Conservation (phyloP, 1,140 invertebrate species). For the Chrysomallon squamiferum region DNA sequence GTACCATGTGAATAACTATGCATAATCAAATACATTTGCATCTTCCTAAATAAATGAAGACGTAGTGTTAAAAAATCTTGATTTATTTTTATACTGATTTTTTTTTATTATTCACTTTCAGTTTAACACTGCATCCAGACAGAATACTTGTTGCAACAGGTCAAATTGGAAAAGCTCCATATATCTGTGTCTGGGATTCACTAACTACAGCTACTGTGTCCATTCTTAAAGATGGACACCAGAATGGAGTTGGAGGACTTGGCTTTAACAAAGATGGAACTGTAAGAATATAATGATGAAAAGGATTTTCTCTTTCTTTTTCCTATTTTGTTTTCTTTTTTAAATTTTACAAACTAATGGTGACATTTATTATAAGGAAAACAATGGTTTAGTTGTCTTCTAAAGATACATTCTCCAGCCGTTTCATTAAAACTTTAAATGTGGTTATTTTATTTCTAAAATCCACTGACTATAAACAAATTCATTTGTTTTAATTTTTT, state of each 20-base stretch:
- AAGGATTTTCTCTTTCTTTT: not conserved
- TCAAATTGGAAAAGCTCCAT: slow-evolving; percentile 61
- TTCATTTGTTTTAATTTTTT: too few species aligned
- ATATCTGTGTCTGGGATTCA: slow-evolving; percentile 63
- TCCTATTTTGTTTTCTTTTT: not conserved
- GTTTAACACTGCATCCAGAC: slow-evolving; percentile 60
- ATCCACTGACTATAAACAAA: too few species aligned
- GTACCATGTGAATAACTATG: too few species aligned
- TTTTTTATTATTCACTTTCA: slow-evolving; percentile 30
- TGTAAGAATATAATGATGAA: slow-evolving; percentile 41
- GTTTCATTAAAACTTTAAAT: too few species aligned
- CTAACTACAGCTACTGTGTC: slow-evolving; percentile 51
- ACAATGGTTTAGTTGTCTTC: too few species aligned
- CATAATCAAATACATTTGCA: too few species aligned
- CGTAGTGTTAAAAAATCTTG: too few species aligned
- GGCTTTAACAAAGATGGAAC: slow-evolving; percentile 58
- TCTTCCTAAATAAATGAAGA: too few species aligned
- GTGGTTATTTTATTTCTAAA: too few species aligned
- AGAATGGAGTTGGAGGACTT: slow-evolving; percentile 55
- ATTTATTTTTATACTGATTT: too few species aligned
- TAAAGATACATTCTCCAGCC: too few species aligned
- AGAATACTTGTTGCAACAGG: slow-evolving; percentile 60
- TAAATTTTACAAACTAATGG: not conserved
- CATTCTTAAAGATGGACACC: slow-evolving; percentile 61
- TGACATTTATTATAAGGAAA: too few species aligned